Base-by-base conservation (phyloP, 2,113 vertebrate genomes). In the Potamarius usumacintae region DNA sequence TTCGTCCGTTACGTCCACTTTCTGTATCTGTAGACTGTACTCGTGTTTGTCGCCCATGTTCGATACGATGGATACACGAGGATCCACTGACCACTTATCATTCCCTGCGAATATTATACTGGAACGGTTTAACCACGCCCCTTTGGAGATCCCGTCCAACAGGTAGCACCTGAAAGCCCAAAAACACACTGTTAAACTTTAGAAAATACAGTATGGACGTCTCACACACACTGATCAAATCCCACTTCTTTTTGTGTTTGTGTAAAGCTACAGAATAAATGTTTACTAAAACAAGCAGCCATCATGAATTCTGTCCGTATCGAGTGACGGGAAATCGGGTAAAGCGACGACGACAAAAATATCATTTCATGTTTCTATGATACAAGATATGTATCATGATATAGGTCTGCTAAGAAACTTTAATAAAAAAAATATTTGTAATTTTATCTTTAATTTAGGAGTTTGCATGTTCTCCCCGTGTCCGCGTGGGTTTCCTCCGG, bases 1-100 rank as follows among this genome's bases (percentile, higher is more conserved):
- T 0, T 99, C 98, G 0, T 99, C 98, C 0, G 95, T 97, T 89
- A 99, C 95, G n/a, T 99, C 98, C 86, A 99, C 98, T 58, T 97
- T 98, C 94, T 98, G 97, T 94, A 99, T 99, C 95, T 98, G 98
- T 91, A 99, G 97, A 93, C 97, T 99, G 94, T 99, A 99, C 84
- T 99, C 98, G 20, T 97, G 95, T 90, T 96, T 95, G 88, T 97
- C 97, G 6, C 94, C 94, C 50, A 96, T 92, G 27, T 96, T 97
- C 20, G 98, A 95, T 90, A 95, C 96, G 48, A 99, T 99, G 71
- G 98, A 99, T 58, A 99, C 98, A 0, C 98, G 97, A 7, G 98
- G 98, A 55, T 99, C 98, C 91, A 97, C 97, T 0, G 98, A 99
- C 98, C 98, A 99, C 94, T 99, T 99, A 93, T 99, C 98, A 0